Conservation (phyloP, 2,888 invertebrate species). For the Spisula subtruncata region DNA sequence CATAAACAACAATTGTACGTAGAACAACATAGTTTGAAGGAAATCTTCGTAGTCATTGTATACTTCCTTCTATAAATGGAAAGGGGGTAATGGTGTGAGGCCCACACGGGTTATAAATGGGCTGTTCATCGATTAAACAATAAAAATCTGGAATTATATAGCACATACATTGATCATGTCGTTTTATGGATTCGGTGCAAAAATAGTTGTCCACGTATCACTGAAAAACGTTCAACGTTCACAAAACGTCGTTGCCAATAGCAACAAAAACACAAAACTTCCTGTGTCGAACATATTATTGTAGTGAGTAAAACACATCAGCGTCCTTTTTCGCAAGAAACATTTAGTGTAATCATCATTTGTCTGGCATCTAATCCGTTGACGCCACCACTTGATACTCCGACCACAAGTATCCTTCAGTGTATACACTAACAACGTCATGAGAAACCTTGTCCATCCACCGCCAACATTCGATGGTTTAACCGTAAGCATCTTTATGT, state of each 20-base stretch:
- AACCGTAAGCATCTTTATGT: background rate
- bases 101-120: constrained; percentile 31
- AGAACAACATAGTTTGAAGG: constrained; percentile 46
- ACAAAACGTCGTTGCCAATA: constrained; percentile 22
- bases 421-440: constrained; percentile 13
- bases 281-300: constrained; percentile 44
- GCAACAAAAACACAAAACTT: constrained; percentile 13
- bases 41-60: constrained; percentile 36
- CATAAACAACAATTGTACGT: constrained; percentile 46
- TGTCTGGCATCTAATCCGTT: background rate
- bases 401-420: background rate
- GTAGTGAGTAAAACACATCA: constrained; percentile 34
- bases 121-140: constrained; percentile 22
- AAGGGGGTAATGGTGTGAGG: constrained; percentile 14
- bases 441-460: background rate
- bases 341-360: background rate
- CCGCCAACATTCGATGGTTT: constrained; percentile 20
- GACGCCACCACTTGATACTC: background rate
- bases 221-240: constrained; percentile 26
- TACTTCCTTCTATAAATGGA: constrained; percentile 21
- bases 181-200: constrained; percentile 3
- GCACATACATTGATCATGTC: constrained; percentile 23
- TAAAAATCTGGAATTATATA: constrained; percentile 43
- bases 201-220: constrained; percentile 31
- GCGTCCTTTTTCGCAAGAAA: constrained; percentile 46